Evolutionary conservation across 2,888 invertebrate species (phyloP), one percentile per base, ranked within the genome.

Genomic region (Germaria angustata): DNA sequence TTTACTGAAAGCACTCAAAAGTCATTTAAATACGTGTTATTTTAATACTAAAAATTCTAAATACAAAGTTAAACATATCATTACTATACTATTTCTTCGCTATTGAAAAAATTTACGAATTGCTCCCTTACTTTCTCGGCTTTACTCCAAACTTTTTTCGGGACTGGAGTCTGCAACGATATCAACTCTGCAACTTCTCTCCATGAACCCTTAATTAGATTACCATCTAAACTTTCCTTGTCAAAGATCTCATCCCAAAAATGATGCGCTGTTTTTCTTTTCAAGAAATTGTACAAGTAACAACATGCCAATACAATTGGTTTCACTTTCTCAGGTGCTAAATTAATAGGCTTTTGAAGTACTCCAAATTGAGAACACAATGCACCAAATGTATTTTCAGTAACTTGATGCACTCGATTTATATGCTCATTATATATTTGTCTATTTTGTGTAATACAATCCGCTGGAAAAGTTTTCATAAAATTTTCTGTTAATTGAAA

Each of bases 231-330:
- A 39, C 41, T 24, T 28, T 68, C 53, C 28, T 24, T 28, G 5
- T 69, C 68, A 1, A 69, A 69, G 1, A 68, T 24, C 17, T 11
- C 53, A 17, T 68, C 39, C 68, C 68, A 68, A 28, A 53, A 39
- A 7, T 39, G 15, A 1, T 17, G 17, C 2, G 55, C 41, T 1
- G 55, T n/a, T 69, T 55, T 69, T 20, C 44, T 63, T 55, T 20
- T 53, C 0, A 69, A 41, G 28, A 32, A 69, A 55, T 69, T 69
- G 55, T 69, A 41, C n/a, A 69, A 44, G 20, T 69, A 55, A 32
- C 63, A 63, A 20, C 63, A 63, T 11, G 63, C 44, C 3, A 63
- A 13, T 13, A 63, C 44, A 46, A 63, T 32, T 2, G 63, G 28
- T 32, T 63, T 63, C 1, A 63, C 63, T 46, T 63, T 63, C 8